Base-by-base conservation (phyloP, 2,888 invertebrate genomes). In the Dasysyrphus albostriatus region DNA sequence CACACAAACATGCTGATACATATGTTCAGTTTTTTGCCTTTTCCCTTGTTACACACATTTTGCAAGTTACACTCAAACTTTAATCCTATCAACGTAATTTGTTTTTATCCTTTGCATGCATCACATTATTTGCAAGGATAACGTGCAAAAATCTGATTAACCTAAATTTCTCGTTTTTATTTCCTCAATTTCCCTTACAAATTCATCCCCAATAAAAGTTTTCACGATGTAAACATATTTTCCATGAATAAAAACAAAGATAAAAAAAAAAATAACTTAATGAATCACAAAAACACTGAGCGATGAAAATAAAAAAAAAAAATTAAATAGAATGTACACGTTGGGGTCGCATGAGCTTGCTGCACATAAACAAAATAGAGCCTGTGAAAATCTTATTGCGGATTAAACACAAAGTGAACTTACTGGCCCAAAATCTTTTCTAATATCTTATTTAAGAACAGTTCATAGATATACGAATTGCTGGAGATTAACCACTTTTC, bases 141-240 rank as follows among this genome's bases (percentile, higher is more conserved):
- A 70, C 73, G 82, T 78, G 73, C 82, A 82, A 78, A 77, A 87
- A 87, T 87, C 85, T 87, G 87, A 87, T 87, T 87, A 87, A 87
- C 87, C 87, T 87, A 87, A 87, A 87, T 87, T 72, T 79, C 65
- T 47, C 75, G 39, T 70, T 79, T 83, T 82, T 75, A 80, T 72
- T 84, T 80, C 78, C 79, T 69, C 63, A 59, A 65, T 72, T 77
- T 74, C 61, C 74, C 72, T 67, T 77, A 61, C 74, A 56, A 54
- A 83, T 47, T 56, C 51, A 54, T 37, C 70, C 58, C 81, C 77
- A 81, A 87, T 78, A 87, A 85, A 85, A 82, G 81, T 82, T 63
- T 77, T 42, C 47, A 49, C 19, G 69, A 39, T 79, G 87, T 75
- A 79, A 87, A 83, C 87, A 87, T 83, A 83, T 87, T 87, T 72